Evolutionary conservation across 35 echinoderm and acorn worm genomes (phyloP), one percentile per base, ranked within the genome.

Genomic region (Ophiothrix spiculata): DNA sequence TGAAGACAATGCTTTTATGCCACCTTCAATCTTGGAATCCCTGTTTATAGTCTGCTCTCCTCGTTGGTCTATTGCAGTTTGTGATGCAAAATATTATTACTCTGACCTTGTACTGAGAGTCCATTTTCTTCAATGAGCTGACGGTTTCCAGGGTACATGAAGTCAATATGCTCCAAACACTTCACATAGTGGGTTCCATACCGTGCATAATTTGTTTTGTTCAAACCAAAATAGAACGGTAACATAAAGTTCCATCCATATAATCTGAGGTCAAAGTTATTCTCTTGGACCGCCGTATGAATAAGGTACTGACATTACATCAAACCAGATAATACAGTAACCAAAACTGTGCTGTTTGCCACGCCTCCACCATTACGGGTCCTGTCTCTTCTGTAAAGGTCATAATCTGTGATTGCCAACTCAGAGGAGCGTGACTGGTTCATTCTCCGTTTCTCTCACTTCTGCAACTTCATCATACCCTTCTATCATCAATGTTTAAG

Each of bases 201-300:
- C 73, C 84, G 64, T 1, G 78, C 78, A 86, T 86, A 86, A 41
- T 86, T 77, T 16, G 84, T 86, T 33, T 86, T 86, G 39, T 86
- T 86, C 12, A 86, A 31, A 86, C 84, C 84, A 86, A 86, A 86
- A 39, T 76, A 86, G 84, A 77, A 86, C 25, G 84, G 84, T 33
- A 86, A 77, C 84, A 86, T 86, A 41, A 86, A 86, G 36, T 86
- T 74, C 84, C 84, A 86, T 64, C 37, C 84, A 76, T 86, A 77
- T 39, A 64, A 77, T 29, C 69, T 86, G 37, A 86, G 69, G 84
- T 86, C 64, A 77, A 77, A 86, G 35, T 86, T 85, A 35, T 76
- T 86, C 35, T 86, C 84, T 40, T 86, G 84, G 77, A 86, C 84
- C 39, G 84, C 84, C 40, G 35, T 39, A 34, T 77, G 74, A 63